Base-by-base conservation (phyloP, 2,888 invertebrate genomes). In the Zootermopsis nevadensis region DNA sequence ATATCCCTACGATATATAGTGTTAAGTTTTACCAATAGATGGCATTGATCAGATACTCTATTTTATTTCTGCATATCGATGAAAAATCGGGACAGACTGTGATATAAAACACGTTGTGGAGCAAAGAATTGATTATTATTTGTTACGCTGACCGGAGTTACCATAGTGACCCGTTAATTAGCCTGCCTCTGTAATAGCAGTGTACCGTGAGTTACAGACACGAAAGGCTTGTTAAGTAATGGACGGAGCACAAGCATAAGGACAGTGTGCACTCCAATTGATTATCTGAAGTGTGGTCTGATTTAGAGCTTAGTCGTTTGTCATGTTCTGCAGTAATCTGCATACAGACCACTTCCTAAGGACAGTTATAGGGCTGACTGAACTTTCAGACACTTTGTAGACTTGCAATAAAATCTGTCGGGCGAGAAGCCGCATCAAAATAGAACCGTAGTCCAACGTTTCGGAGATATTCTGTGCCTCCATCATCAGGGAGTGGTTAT, bases 141-240 rank as follows among this genome's bases (percentile, higher is more conserved):
- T 69, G 69, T 69, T 69, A 33, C 19, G 69, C 33, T 31, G 33
- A 66, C 69, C 33, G 69, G 69, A 12, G 69, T 69, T 69, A 22
- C 69, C 69, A 69, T 69, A 30, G 69, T 30, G 33, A 69, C 69
- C n/a, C 19, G 30, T 69, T 69, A 69, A 69, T 69, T 69, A 69
- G 66, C 27, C 27, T 66, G 66, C 27, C 15, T 66, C 27, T 6
- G 1, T 66, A 66, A 66, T 66, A 66, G 27, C 66, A 27, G 66
- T 27, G 66, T 19, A 66, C 19, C n/a, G 66, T n/a, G 7, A 66
- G 30, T n/a, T 27, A 66, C n/a, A 30, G 66, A 12, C 66, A 66
- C 69, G 30, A 4, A 69, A 2, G 27, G 15, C 33, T 69, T 31
- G 69, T 69, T 69, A 69, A 69, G 69, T 69, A 69, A 69, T 69